Evolutionary conservation across 2,888 invertebrate species (phyloP).

Genomic region (Dicranocentrus wangi): DNA sequence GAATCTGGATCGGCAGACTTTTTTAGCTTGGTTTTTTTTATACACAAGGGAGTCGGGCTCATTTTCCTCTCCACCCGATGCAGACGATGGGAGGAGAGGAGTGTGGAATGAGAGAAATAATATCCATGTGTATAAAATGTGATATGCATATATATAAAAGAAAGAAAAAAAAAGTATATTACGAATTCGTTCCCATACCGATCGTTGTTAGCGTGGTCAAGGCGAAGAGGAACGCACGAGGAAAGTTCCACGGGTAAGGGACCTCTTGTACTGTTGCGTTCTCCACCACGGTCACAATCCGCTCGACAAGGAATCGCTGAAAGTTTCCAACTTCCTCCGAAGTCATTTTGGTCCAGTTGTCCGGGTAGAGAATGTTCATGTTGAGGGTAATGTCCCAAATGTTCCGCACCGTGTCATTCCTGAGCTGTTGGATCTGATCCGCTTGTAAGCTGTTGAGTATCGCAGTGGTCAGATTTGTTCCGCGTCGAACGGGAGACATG

Average conservation of each 20-base stretch:
- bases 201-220: conserved; percentile 72
- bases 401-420: conserved; percentile 70
- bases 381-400: conserved; percentile 72
- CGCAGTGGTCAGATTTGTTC: conserved; percentile 68
- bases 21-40: neutral
- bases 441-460: conserved; percentile 69
- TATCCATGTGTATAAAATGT: no score
- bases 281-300: conserved; percentile 70
- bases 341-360: conserved; percentile 72
- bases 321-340: conserved; percentile 71
- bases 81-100: neutral
- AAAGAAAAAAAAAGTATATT: conserved; percentile 40
- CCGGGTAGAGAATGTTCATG: conserved; percentile 73
- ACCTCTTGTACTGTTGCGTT: conserved; percentile 69
- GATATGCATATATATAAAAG: no score
- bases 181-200: conserved; percentile 64
- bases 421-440: conserved; percentile 70
- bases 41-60: no score
- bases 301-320: conserved; percentile 69
- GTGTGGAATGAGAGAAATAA: no score
- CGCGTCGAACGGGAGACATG: conserved; percentile 68
- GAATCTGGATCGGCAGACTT: neutral
- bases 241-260: conserved; percentile 71
- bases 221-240: conserved; percentile 71
- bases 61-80: neutral